Conservation (phyloP, 2,888 invertebrate genomes). For the Orthosia gothica region DNA sequence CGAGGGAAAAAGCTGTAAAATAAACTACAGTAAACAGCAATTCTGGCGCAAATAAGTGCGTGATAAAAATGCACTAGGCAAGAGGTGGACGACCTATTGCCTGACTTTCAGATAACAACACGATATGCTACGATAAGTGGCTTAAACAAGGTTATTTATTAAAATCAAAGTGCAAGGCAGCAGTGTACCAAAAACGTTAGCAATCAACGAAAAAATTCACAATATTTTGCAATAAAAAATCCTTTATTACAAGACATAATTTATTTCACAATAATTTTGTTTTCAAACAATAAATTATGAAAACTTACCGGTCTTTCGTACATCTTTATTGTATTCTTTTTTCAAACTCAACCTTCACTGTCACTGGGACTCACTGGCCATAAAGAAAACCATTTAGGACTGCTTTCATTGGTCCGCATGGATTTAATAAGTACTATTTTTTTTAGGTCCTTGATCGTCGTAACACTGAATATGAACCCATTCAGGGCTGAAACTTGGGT, state of each 20-base stretch:
- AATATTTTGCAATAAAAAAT: background rate
- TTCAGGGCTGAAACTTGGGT: background rate
- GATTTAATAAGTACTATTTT: background rate
- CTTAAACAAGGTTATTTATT: slow-evolving; percentile 1
- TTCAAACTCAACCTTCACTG: slow-evolving; percentile 40
- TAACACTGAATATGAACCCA: background rate
- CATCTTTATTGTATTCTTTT: slow-evolving; percentile 32
- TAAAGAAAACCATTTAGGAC: background rate
- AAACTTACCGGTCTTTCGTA: slow-evolving; percentile 54
- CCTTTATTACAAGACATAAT: slow-evolving; percentile 19
- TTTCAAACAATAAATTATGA: slow-evolving; percentile 28
- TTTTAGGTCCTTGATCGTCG: background rate
- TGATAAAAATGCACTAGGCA: background rate
- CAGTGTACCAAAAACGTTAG: background rate
- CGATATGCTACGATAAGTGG: slow-evolving; percentile 4
- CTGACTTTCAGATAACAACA: slow-evolving; percentile 25
- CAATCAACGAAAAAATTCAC: background rate
- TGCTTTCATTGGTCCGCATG: background rate
- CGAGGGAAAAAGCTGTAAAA: no score
- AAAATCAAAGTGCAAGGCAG: slow-evolving; percentile 17
- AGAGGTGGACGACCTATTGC: slow-evolving; percentile 20
- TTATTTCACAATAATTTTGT: slow-evolving; percentile 30
- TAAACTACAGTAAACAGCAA: background rate
- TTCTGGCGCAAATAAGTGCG: background rate
- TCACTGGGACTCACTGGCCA: background rate